Percentiles rank a stretch among this genome's conserved stretches.
Evolutionary conservation across 2,113 vertebrate genomes (phyloP).

Genomic region (Rhipidura dahli): DNA sequence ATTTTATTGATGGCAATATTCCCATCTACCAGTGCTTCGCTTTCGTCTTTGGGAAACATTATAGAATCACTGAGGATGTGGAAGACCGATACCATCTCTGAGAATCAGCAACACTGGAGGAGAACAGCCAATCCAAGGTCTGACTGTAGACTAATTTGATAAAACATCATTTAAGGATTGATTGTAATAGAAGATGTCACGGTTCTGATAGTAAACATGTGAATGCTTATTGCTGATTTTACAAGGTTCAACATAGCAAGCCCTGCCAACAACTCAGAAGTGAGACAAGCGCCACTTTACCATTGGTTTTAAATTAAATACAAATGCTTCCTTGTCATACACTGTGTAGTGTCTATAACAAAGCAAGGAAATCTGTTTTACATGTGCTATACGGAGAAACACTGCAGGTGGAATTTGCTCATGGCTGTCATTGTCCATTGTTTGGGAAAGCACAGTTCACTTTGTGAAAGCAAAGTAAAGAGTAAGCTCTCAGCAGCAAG

Average conservation of each 20-base stretch:
- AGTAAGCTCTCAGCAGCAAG: neutral
- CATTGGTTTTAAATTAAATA: slow-evolving; percentile 37
- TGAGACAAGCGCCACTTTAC: neutral
- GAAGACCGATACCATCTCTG: neutral
- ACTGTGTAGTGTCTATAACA: slow-evolving; percentile 18
- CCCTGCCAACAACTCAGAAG: neutral
- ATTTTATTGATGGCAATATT: slow-evolving; percentile 41
- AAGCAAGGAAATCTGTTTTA: slow-evolving; percentile 39
- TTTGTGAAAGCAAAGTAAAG: neutral
- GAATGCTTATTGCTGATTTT: slow-evolving; percentile 48
- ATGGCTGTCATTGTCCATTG: neutral
- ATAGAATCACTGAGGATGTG: slow-evolving; percentile 9
- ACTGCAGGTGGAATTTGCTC: neutral
- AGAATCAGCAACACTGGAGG: slow-evolving; percentile 9
- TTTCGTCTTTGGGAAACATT: neutral
- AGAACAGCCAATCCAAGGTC: slow-evolving; percentile 12
- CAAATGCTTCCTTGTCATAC: slow-evolving; percentile 40
- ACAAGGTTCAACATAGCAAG: slow-evolving; percentile 30
- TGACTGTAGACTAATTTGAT: slow-evolving; percentile 22
- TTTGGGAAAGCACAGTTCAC: neutral
- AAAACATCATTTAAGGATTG: neutral
- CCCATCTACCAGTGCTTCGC: neutral
- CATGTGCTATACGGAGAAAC: neutral
- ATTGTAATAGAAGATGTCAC: slow-evolving; percentile 10
- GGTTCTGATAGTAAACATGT: neutral